A percentile compares a stretch with the other conserved stretches of the same genome.
These are phyloP conservation scores for Sinonovacula constricta DNA, from an alignment of 1,140 invertebrate genomes.

Conservation along the genomic window DNA sequence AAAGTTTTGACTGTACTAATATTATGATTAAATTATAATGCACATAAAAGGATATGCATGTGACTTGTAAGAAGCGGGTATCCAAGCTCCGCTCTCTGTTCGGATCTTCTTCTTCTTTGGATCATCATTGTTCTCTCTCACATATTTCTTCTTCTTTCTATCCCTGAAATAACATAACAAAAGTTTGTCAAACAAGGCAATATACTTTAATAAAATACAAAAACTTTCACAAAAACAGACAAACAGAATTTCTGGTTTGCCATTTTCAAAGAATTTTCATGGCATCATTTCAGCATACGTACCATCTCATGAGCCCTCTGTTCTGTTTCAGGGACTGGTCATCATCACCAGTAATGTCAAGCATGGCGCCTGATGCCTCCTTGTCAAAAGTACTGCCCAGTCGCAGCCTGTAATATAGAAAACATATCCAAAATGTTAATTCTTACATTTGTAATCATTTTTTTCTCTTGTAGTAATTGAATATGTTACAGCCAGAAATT, in stretches of 20 bases:
- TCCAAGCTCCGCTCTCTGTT: constrained; percentile 96
- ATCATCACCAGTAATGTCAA: constrained; percentile 91
- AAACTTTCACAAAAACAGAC: not conserved
- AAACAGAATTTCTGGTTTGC: no score
- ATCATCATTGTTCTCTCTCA: constrained; percentile 82
- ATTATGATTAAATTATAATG: not conserved
- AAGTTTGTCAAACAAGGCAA: not conserved
- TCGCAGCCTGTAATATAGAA: constrained; percentile 62
- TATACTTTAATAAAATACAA: not conserved
- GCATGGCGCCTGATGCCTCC: constrained; percentile 85
- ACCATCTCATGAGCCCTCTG: constrained; percentile 81
- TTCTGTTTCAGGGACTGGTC: constrained; percentile 82
- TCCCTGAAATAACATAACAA: constrained; percentile 82
- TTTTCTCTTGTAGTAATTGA: not conserved
- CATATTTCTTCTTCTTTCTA: constrained; percentile 94
- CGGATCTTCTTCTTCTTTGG: constrained; percentile 89
- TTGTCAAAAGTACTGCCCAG: constrained; percentile 83
- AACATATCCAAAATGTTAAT: not conserved
- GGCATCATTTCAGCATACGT: constrained; percentile 79
- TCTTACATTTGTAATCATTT: not conserved
- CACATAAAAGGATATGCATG: constrained; percentile 84
- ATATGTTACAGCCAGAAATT: not conserved
- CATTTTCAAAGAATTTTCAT: constrained; percentile 83
- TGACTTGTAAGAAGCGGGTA: constrained; percentile 95
- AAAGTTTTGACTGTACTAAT: not conserved